Conservation (phyloP, 2,797 vertebrate species). For the Clarias laeviceps region DNA sequence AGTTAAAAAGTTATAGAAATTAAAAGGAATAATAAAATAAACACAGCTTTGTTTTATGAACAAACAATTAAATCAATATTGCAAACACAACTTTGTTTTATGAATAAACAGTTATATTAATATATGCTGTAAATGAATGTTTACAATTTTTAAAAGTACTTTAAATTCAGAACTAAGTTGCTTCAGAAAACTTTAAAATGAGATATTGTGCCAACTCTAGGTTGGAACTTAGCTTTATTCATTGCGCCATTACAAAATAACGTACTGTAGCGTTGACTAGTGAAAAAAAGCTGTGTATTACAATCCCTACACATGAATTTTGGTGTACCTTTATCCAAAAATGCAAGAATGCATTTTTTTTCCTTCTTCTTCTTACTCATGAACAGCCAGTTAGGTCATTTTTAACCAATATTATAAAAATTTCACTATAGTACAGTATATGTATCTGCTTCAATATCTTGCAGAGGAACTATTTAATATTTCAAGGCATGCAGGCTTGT, state of each 20-base stretch:
- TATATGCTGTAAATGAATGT: too few relatives aligned
- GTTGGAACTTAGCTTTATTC: background rate
- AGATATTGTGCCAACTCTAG: background rate
- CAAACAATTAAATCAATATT: too few relatives aligned
- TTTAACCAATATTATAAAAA: background rate
- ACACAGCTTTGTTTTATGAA: too few relatives aligned
- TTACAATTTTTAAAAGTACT: too few relatives aligned
- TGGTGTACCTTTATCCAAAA: background rate
- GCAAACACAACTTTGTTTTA: too few relatives aligned
- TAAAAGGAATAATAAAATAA: too few relatives aligned
- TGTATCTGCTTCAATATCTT: constrained; percentile 2
- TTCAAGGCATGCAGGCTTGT: background rate
- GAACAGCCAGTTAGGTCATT: background rate
- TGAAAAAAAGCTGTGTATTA: background rate
- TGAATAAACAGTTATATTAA: too few relatives aligned
- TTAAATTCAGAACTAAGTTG: too few relatives aligned
- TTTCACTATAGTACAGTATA: background rate
- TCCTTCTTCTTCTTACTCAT: background rate
- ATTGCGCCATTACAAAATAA: background rate
- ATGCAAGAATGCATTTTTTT: background rate
- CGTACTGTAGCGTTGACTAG: background rate
- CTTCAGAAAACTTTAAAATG: background rate
- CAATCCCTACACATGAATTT: background rate
- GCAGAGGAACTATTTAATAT: background rate
- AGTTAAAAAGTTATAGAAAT: too few relatives aligned